Percentiles rank a stretch among this genome's conserved stretches.
phyloP scores from a whole-genome alignment of 1,140 invertebrate genomes.

The Diuraphis noxia region DNA sequence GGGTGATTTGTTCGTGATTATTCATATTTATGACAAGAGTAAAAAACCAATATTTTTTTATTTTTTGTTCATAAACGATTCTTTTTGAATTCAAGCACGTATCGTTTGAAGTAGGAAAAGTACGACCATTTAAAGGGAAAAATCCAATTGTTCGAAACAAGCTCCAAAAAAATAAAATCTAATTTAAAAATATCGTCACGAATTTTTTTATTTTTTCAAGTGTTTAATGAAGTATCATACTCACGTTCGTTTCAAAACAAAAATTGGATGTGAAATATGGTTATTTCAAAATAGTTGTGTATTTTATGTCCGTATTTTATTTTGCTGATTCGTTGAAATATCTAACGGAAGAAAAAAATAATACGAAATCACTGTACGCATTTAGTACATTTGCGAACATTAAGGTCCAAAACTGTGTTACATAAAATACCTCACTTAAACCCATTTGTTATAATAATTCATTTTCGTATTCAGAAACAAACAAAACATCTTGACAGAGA shows the following conservation, averaged over 20 bases:
- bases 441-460: conserved; percentile 4
- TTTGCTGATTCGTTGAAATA: not conserved
- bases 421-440: not conserved
- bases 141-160: conserved; percentile 29
- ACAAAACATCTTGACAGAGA: not conserved
- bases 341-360: not conserved
- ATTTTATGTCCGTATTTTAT: not conserved
- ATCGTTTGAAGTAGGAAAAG: conserved; percentile 13
- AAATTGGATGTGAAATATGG: not conserved
- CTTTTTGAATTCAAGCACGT: conserved; percentile 44
- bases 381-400: not conserved
- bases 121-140: conserved; percentile 19
- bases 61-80: not conserved
- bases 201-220: conserved; percentile 33
- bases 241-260: conserved; percentile 8
- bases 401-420: not conserved
- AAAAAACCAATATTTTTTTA: conserved; percentile 1
- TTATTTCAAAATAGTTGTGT: not conserved
- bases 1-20: not conserved
- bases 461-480: not conserved
- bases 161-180: not conserved
- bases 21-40: not conserved
- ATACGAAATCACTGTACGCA: not conserved
- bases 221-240: conserved; percentile 45
- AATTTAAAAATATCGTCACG: conserved; percentile 46